Evolutionary conservation across 2,888 invertebrate species (phyloP), one percentile per base, ranked within the genome.

Genomic region (Drosophila gaucha): DNA sequence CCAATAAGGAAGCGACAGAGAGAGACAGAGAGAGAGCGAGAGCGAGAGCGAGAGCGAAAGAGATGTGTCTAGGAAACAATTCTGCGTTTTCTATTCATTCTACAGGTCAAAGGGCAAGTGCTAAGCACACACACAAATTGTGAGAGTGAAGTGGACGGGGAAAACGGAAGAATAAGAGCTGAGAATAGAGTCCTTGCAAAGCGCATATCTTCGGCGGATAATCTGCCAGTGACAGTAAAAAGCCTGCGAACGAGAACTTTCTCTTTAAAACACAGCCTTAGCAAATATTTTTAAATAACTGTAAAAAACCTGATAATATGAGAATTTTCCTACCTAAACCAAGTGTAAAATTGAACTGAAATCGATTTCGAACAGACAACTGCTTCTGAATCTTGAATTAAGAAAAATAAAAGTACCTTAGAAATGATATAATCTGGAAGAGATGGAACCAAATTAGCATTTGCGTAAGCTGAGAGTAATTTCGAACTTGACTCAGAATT

Each of bases 91-190:
- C 80, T 54, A 63, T 68, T 57, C 71, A 71, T 57, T 51, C 62
- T 55, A 46, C 31, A 56, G 68, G 67, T 67, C 64, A 78, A 76
- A 78, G 73, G 62, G 67, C 77, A 67, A 83, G 78, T 77, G 78
- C 69, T 83, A 57, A 66, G 60, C 64, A 77, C 60, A 78, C 76
- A 72, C 49, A 67, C 12, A 39, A 22, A 16, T 5, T 9, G 6
- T 28, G 28, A 6, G 20, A 12, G 9, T 20, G 8, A 1, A 26
- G 2, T 5, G 24, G 24, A 10, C 8, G 44, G 18, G 10, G 18
- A 0, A 3, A 0, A 8, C 2, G 14, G 18, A n/a, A n/a, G n/a
- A n/a, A n/a, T n/a, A n/a, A n/a, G n/a, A n/a, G n/a, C n/a, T 12
- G 18, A 0, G 30, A 12, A 16, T 8, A 10, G 28, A 50, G 36